Evolutionary conservation across 2,888 invertebrate species (phyloP), one percentile per base, ranked within the genome.

Genomic region (Dryomyza anilis): DNA sequence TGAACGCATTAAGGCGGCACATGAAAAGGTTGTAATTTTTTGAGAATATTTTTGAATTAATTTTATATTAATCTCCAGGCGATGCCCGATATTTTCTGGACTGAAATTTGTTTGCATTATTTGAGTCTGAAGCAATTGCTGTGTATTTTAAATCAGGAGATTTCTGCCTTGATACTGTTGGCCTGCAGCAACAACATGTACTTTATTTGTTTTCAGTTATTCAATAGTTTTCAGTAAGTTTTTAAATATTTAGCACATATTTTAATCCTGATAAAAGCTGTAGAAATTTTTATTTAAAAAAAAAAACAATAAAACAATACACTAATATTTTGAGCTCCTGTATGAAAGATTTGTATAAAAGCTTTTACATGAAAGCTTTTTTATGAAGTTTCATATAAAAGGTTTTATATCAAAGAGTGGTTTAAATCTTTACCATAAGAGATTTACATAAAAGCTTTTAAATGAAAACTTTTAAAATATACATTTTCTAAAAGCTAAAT

Each of bases 141-240:
- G n/a, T 85, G 87, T 48, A 81, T 83, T 29, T 82, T 91, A 1
- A 89, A 91, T 72, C 76, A 80, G 1, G 84, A 86, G 30, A 84
- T 92, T n/a, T 87, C 89, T 10, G 83, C 86, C 6, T 81, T 92
- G 50, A 86, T 91, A 0, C 78, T 91, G 0, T 78, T 91, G 12
- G 89, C 90, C 0, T 91, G 89, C 72, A 83, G 87, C 48, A 91
- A 88, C 69, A 91, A 91, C 76, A 86, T 91, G 69, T 91, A 89
- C 76, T 92, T 92, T 73, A 91, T 92, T 68, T 91, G 91, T 70
- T 85, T 90, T 69, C 91, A 92, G 73, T 83, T 92, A 1, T 90
- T 90, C 71, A 86, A 89, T 72, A 81, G 81, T 65, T 81, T 83
- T 63, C 75, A 76, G 83, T 83, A 63, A 70, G 76, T 70, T 27